These are phyloP conservation scores for Lonchura striata DNA, from an alignment of 2,113 vertebrate species.

Conservation along the genomic window DNA sequence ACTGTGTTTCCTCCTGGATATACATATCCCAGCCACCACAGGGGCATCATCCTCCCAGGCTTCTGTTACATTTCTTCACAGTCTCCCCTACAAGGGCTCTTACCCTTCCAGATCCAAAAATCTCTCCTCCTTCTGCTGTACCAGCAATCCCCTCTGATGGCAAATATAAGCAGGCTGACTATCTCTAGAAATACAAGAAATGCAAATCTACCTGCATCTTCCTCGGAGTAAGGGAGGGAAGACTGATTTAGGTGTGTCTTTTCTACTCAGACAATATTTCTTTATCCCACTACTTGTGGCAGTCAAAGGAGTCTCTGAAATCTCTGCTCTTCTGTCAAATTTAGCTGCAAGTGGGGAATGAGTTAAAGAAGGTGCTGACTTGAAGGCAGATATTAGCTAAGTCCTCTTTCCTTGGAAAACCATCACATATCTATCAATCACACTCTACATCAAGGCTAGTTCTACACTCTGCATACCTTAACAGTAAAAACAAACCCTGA, in stretches of 20 bases:
- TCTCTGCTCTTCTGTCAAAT: not conserved
- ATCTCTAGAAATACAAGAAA: not conserved
- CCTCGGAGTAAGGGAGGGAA: not conserved
- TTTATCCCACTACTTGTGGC: not conserved
- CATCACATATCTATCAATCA: not conserved
- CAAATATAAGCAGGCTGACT: not conserved
- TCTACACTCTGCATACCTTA: not conserved
- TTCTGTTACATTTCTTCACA: not conserved
- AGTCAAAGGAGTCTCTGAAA: not conserved
- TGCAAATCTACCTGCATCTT: not conserved
- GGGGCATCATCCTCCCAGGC: not conserved
- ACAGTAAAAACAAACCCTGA: conserved; percentile 28
- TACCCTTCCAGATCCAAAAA: not conserved
- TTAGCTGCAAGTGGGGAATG: not conserved
- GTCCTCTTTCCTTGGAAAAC: not conserved
- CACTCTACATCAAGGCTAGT: not conserved
- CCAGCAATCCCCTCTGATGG: not conserved
- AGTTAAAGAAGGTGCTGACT: not conserved
- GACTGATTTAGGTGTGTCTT: not conserved
- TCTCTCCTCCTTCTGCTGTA: not conserved
- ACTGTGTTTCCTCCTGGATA: not conserved
- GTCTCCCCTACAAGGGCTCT: not conserved
- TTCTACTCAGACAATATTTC: not conserved
- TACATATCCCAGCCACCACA: not conserved
- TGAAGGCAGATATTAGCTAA: not conserved